These are phyloP conservation scores for Pseudoips prasinana DNA, from an alignment of 2,888 invertebrate genomes.

Conservation along the genomic window DNA sequence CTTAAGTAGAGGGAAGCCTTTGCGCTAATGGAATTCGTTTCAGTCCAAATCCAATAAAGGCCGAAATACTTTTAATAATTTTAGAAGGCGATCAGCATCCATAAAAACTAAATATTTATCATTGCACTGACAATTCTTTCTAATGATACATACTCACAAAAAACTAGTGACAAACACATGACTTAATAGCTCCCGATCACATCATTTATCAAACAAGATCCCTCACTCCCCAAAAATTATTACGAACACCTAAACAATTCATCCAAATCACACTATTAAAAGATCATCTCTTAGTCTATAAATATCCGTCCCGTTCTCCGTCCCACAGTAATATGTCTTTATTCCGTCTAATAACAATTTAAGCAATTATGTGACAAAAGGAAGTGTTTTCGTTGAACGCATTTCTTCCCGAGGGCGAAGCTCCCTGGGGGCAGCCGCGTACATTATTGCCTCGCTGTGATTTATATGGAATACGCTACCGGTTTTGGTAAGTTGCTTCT, in stretches of 20 bases:
- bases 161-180: conserved; percentile 16
- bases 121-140: no score
- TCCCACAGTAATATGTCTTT: conserved; percentile 76
- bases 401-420: conserved; percentile 50
- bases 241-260: conserved; percentile 34
- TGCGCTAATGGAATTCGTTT: no score
- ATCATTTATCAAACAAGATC: conserved; percentile 33
- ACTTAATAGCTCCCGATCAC: conserved; percentile 22
- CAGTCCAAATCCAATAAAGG: no score
- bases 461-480: conserved; percentile 66
- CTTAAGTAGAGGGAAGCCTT: no score
- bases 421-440: conserved; percentile 61
- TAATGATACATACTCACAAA: conserved; percentile 2
- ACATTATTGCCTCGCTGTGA: conserved; percentile 76
- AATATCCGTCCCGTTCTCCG: conserved; percentile 44
- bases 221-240: conserved; percentile 38
- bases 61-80: no score
- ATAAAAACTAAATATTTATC: no score
- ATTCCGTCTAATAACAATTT: conserved; percentile 81
- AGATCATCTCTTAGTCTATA: conserved; percentile 71
- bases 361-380: conserved; percentile 79
- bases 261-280: conserved; percentile 70
- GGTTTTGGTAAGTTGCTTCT: conserved; percentile 43
- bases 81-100: no score
- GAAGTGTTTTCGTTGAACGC: conserved; percentile 70